Percentiles rank a stretch among this genome's conserved stretches.
These are phyloP conservation scores for Resseliella maxima DNA, from an alignment of 2,888 invertebrate species.

Conservation along the genomic window DNA sequence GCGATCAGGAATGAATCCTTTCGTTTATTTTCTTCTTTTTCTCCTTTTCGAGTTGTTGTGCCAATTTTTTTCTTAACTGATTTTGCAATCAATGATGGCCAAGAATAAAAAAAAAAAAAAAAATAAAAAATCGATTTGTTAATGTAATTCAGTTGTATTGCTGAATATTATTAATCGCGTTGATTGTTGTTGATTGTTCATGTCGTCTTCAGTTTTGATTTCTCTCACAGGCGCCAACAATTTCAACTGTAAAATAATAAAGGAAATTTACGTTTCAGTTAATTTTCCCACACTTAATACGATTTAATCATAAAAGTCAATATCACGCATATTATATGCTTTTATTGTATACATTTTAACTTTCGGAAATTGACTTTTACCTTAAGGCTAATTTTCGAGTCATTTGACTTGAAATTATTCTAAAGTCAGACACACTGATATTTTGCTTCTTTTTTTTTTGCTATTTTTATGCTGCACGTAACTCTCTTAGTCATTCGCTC, in stretches of 20 bases:
- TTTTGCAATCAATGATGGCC: no score
- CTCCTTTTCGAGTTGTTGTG: no score
- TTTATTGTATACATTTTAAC: not conserved
- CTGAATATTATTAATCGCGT: not conserved
- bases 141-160: not conserved
- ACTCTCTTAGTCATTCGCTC: no score
- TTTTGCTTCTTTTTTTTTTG: not conserved
- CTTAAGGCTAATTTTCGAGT: slow-evolving; percentile 26
- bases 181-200: not conserved
- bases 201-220: not conserved
- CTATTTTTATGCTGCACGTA: not conserved
- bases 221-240: not conserved
- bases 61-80: no score
- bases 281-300: not conserved
- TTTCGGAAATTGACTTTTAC: slow-evolving; percentile 11
- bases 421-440: not conserved
- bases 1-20: no score
- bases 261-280: not conserved
- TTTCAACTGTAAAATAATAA: not conserved
- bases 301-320: not conserved
- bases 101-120: no score
- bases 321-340: not conserved
- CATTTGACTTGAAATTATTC: not conserved
- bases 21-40: no score
- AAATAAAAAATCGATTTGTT: no score